phyloP scores from a whole-genome alignment of 2,797 vertebrate species.

The Meriones psammophilus region DNA sequence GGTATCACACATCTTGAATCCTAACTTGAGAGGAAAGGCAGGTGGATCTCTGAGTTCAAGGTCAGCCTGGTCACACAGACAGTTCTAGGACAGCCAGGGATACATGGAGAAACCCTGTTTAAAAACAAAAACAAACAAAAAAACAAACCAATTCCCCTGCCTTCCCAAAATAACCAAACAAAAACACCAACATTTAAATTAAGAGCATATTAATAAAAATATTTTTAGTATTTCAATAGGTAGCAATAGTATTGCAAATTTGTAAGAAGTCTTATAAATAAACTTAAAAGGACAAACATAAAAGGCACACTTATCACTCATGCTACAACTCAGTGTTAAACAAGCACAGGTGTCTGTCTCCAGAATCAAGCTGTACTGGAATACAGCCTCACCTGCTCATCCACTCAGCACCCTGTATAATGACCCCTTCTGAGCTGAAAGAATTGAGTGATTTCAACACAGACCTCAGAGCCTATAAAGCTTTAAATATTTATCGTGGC shows the following conservation, averaged over 20 bases:
- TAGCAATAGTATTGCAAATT: not conserved
- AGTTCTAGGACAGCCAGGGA: not conserved
- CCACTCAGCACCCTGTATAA: not conserved
- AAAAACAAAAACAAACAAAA: not conserved
- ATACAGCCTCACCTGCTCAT: not conserved
- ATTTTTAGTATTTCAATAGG: constrained; percentile 24
- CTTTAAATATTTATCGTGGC: constrained; percentile 33
- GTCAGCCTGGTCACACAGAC: not conserved
- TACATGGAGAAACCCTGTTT: not conserved
- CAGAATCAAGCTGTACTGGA: not conserved
- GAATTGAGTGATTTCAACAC: not conserved
- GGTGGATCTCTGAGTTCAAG: not conserved
- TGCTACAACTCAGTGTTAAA: not conserved
- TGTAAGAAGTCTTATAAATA: not conserved
- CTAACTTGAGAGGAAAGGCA: constrained; percentile 3
- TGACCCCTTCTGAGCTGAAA: not conserved
- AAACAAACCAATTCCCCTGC: not conserved
- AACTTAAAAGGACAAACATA: not conserved
- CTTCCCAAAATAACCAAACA: constrained; percentile 12
- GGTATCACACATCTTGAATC: not conserved
- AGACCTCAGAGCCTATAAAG: not conserved
- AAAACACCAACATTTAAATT: constrained; percentile 54
- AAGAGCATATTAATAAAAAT: constrained; percentile 2
- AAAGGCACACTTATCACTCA: not conserved
- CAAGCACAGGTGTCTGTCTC: not conserved